Conservation (phyloP, 2,113 vertebrate genomes). For the Hepsetus odoe region DNA sequence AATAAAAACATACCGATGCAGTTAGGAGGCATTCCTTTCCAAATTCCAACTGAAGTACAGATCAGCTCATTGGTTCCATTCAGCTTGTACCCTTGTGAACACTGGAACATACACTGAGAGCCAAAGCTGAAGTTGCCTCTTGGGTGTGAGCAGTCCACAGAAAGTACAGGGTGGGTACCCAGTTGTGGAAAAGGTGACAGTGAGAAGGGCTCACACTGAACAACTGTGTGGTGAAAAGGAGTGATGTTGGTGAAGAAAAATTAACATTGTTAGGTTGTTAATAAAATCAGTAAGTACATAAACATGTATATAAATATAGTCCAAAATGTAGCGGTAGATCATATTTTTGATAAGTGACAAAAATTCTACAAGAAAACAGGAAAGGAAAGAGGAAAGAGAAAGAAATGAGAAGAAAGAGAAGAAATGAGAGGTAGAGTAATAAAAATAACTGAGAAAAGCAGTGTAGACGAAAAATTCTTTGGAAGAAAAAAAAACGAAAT, state of each 20-base stretch:
- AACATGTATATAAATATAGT: too few relatives aligned
- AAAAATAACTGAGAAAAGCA: too few relatives aligned
- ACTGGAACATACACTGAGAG: slow-evolving; percentile 66
- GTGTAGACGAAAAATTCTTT: too few relatives aligned
- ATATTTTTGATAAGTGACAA: too few relatives aligned
- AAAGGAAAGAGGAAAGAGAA: too few relatives aligned
- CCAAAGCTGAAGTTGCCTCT: slow-evolving; percentile 64
- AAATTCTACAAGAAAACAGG: too few relatives aligned
- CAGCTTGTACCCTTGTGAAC: slow-evolving; percentile 66
- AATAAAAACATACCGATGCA: slow-evolving; percentile 54
- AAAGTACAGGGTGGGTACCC: slow-evolving; percentile 39
- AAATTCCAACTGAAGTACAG: slow-evolving; percentile 47
- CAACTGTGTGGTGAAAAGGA: slow-evolving; percentile 14
- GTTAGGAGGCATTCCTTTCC: slow-evolving; percentile 67
- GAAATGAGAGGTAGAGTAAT: too few relatives aligned
- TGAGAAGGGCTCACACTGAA: slow-evolving; percentile 27
- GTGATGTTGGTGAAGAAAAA: not conserved
- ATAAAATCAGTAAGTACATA: too few relatives aligned
- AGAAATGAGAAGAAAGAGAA: too few relatives aligned
- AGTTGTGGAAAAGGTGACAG: not conserved
- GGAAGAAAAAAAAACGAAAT: too few relatives aligned
- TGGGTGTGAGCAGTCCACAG: slow-evolving; percentile 62
- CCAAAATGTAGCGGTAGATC: too few relatives aligned
- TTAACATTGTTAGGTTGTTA: too few relatives aligned
- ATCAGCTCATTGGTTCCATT: slow-evolving; percentile 44